Conservation (phyloP, 2,113 vertebrate species). For the Apteryx owenii region DNA sequence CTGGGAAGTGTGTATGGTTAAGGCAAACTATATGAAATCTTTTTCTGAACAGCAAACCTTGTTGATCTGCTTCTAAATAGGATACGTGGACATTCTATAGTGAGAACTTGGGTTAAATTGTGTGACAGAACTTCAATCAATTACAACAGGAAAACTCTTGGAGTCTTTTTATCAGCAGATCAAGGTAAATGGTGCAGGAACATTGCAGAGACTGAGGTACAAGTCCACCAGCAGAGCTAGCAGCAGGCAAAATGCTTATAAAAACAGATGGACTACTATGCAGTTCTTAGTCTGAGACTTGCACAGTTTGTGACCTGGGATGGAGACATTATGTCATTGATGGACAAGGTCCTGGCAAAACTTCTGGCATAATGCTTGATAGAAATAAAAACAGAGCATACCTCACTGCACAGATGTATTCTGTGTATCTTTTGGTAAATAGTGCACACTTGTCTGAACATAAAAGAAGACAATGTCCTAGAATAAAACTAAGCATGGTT, state of each 20-base stretch:
- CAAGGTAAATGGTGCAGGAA: background rate
- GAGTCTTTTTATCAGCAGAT: background rate
- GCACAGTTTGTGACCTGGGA: background rate
- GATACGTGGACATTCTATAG: background rate
- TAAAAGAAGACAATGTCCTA: background rate
- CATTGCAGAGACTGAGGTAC: background rate
- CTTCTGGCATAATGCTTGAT: background rate
- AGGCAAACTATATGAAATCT: background rate
- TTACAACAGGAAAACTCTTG: background rate
- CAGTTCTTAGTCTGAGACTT: background rate
- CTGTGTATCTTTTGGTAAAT: background rate
- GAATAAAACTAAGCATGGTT: background rate
- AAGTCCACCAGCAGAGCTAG: background rate
- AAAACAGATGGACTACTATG: background rate
- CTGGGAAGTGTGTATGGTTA: background rate
- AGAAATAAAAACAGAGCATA: background rate
- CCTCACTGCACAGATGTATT: background rate
- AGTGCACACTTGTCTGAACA: background rate
- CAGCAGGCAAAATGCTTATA: background rate
- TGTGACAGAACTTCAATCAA: background rate
- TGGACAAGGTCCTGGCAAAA: background rate
- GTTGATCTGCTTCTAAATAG: background rate
- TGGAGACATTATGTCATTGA: background rate
- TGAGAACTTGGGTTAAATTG: background rate
- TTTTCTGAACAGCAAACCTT: background rate